Evolutionary conservation across 2,113 vertebrate genomes (phyloP), one percentile per base, ranked within the genome.

Genomic region (Gobio gobio): DNA sequence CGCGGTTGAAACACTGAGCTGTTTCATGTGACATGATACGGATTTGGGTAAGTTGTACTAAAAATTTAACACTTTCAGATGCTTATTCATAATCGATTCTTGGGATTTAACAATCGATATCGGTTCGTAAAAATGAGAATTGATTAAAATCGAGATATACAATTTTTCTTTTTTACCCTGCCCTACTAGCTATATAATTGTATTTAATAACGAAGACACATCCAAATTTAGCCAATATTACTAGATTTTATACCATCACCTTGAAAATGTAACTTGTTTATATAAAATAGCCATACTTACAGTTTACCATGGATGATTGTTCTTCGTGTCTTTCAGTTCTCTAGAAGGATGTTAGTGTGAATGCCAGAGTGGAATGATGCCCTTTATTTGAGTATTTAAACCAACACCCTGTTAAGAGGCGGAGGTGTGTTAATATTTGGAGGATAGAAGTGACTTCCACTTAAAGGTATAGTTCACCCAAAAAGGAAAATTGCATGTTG

Each of bases 261-360:
- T 16, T 45, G 2, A 74, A 26, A 20, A 51, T 49, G 9, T 29
- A 47, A 3, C 10, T 26, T 49, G 12, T 66, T n/a, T 14, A 26
- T 76, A 75, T 5, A 79, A 63, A 79, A 63, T 61, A 45, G 20
- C 47, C 7, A 49, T 12, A 80, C 49, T 81, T 81, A 81, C 78
- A 61, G 2, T 81, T 47, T 33, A 6, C 29, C 29, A 68, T 68
- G 2, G 61, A n/a, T 61, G 54, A 61, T 77, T 10, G 29, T 7
- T 22, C 29, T 66, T 16, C 22, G 36, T 59, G 54, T 51, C 47
- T 18, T 4, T 49, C 3, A 16, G 18, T 80, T 64, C 24, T 64
- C 58, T 20, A 1, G 61, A 49, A 66, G 43, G 24, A 61, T 79
- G 36, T 26, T 4, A 14, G 24, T 29, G 9, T 66, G 24, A 64